A percentile compares a stretch with the other conserved stretches of the same genome.
Conservation (phyloP, 2,113 vertebrate species). For the Sebastes schlegelii region DNA sequence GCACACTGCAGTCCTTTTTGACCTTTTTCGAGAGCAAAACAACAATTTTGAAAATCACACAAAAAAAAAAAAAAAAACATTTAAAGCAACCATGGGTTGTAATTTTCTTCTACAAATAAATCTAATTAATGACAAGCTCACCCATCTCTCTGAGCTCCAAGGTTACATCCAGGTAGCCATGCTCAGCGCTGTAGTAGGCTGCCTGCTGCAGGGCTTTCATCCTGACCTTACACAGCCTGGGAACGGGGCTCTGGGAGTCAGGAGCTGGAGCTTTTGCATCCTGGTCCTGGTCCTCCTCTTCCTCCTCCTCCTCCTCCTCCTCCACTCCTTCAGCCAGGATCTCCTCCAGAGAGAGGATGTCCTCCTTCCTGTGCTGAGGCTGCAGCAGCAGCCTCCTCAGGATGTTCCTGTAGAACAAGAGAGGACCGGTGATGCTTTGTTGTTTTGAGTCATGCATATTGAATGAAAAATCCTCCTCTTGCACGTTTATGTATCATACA, state of each 20-base stretch:
- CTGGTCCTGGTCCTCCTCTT: background rate
- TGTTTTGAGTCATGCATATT: background rate
- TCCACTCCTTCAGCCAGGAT: slow-evolving; percentile 95
- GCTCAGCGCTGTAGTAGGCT: slow-evolving; percentile 94
- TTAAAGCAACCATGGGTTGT: background rate
- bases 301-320: slow-evolving; percentile 36
- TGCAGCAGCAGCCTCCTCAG: slow-evolving; percentile 91
- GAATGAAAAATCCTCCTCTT: background rate
- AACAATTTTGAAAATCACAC: background rate
- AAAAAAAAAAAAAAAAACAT: background rate
- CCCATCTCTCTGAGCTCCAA: slow-evolving; percentile 93
- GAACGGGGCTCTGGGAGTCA: slow-evolving; percentile 74
- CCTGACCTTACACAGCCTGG: slow-evolving; percentile 86
- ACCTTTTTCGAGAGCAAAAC: too few species aligned
- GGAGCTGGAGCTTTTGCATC: slow-evolving; percentile 26
- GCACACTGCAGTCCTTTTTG: too few species aligned
- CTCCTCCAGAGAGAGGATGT: slow-evolving; percentile 95
- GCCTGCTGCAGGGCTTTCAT: slow-evolving; percentile 95
- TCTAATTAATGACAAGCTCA: slow-evolving; percentile 69
- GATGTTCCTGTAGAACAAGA: slow-evolving; percentile 85
- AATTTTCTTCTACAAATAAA: too few species aligned
- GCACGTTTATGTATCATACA: background rate
- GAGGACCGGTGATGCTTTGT: background rate
- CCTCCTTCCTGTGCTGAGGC: slow-evolving; percentile 87
- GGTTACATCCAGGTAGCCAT: slow-evolving; percentile 94